Percentiles rank a stretch among this genome's conserved stretches.
phyloP scores from a whole-genome alignment of 2,113 vertebrate species.

The Promerops cafer region DNA sequence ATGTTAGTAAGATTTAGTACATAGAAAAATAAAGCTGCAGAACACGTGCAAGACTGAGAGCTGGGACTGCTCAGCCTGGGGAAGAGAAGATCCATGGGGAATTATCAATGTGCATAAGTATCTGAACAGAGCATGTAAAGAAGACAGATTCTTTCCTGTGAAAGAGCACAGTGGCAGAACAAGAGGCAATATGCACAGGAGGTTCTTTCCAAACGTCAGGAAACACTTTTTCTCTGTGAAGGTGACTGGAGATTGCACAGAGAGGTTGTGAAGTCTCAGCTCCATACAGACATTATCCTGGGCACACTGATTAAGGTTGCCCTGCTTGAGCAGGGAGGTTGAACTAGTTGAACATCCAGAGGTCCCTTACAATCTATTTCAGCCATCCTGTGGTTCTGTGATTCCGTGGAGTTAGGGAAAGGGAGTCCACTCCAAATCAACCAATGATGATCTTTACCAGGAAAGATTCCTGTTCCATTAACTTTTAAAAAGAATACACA shows the following conservation, averaged over 20 bases:
- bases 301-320: neutral
- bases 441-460: neutral
- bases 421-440: neutral
- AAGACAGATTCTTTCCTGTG: neutral
- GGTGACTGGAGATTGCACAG: neutral
- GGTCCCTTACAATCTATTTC: neutral
- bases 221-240: neutral
- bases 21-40: neutral
- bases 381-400: neutral
- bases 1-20: neutral
- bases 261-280: neutral
- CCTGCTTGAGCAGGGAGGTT: neutral
- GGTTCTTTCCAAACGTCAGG: neutral
- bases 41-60: neutral
- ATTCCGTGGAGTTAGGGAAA: neutral
- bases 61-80: neutral
- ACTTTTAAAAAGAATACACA: neutral
- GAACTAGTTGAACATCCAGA: neutral
- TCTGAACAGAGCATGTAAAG: neutral
- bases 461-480: neutral
- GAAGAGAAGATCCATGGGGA: neutral
- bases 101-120: neutral
- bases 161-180: neutral
- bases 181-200: neutral
- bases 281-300: accelerated